phyloP scores from a whole-genome alignment of 1,140 invertebrate genomes.

The Camponotus vicinus region DNA sequence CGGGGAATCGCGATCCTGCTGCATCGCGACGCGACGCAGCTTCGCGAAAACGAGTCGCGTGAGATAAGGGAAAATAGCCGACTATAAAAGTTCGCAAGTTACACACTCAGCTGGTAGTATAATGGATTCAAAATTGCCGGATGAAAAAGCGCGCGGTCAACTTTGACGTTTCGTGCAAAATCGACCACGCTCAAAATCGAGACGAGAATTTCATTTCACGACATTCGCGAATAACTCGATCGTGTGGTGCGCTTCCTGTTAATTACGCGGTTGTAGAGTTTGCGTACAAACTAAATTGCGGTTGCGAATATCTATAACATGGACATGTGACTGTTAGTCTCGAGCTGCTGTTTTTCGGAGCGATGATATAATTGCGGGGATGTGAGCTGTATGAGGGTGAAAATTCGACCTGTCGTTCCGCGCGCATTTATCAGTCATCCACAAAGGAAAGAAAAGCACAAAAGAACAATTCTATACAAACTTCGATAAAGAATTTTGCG shows the following conservation, averaged over 20 bases:
- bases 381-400: conserved; percentile 33
- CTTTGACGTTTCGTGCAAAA: conserved; percentile 7
- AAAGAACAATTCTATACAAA: background rate
- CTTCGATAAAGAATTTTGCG: background rate
- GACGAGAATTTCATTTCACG: background rate
- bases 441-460: background rate
- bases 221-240: background rate
- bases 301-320: background rate
- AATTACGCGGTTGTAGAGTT: background rate
- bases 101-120: conserved; percentile 20
- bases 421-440: background rate
- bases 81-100: background rate
- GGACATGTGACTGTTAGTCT: background rate
- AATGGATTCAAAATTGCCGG: background rate
- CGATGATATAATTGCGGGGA: conserved; percentile 10
- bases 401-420: background rate
- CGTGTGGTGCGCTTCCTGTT: background rate
- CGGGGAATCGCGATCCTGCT: conserved; percentile 3
- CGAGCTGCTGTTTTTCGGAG: conserved; percentile 4
- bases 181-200: background rate
- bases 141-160: background rate
- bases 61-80: background rate
- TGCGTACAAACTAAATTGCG: background rate
- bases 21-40: background rate
- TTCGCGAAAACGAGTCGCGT: background rate